These are phyloP conservation scores for Eulithis testata DNA, from an alignment of 2,888 invertebrate genomes.

Conservation along the genomic window DNA sequence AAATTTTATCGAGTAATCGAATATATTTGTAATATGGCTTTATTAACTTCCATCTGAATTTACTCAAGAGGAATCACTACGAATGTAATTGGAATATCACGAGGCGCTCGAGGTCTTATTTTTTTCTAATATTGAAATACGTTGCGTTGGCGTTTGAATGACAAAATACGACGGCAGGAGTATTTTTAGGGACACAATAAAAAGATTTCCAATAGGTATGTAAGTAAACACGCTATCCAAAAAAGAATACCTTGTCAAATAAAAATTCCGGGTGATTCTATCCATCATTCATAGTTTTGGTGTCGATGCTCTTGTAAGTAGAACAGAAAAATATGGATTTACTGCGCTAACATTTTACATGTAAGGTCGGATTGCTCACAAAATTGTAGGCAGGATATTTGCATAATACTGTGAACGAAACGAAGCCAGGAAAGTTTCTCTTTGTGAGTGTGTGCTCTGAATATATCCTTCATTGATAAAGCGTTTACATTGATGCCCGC, in stretches of 20 bases:
- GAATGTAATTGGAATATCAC: background rate
- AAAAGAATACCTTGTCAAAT: too few species aligned
- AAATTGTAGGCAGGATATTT: conserved; percentile 62
- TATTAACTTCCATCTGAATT: conserved; percentile 19
- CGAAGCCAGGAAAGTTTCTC: conserved; percentile 54
- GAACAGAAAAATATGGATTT: conserved; percentile 50
- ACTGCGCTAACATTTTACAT: conserved; percentile 56
- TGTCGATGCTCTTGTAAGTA: conserved; percentile 7
- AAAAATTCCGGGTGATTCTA: background rate
- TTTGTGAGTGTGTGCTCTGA: conserved; percentile 51
- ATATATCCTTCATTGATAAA: conserved; percentile 48
- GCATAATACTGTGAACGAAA: conserved; percentile 63
- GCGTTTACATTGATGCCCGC: conserved; percentile 21
- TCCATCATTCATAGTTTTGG: too few species aligned
- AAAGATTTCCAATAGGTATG: too few species aligned
- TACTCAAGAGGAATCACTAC: conserved; percentile 7
- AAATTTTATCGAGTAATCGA: conserved; percentile 19
- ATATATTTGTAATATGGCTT: conserved; percentile 11
- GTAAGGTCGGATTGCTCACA: conserved; percentile 49
- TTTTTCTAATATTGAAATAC: background rate
- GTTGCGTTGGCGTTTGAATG: too few species aligned
- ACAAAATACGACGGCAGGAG: too few species aligned
- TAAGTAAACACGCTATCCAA: too few species aligned
- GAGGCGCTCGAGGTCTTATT: background rate
- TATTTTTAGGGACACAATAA: too few species aligned